These are phyloP conservation scores for Thamnaconus septentrionalis DNA, from an alignment of 2,113 vertebrate genomes.

Conservation along the genomic window DNA sequence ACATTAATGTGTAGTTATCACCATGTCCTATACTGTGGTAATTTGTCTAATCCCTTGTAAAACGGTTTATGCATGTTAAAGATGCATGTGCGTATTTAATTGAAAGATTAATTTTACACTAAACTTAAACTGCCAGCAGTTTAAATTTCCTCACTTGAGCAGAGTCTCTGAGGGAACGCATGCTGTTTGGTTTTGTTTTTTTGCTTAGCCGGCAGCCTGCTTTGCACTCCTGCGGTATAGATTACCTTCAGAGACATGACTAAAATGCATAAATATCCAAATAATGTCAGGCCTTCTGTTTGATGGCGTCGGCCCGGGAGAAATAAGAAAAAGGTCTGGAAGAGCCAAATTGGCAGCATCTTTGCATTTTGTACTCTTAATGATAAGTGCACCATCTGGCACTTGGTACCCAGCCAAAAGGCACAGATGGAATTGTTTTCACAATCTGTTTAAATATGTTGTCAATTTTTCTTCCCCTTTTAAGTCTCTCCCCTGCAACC, in stretches of 20 bases:
- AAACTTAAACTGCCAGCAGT: slow-evolving; percentile 54
- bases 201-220: neutral
- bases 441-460: slow-evolving; percentile 81
- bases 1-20: slow-evolving; percentile 55
- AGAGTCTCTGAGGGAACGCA: slow-evolving; percentile 37
- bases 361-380: slow-evolving; percentile 72
- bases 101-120: slow-evolving; percentile 70
- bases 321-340: slow-evolving; percentile 51
- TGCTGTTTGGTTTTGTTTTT: slow-evolving; percentile 35
- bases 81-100: slow-evolving; percentile 73
- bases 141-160: slow-evolving; percentile 68
- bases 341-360: slow-evolving; percentile 66
- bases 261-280: slow-evolving; percentile 58
- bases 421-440: slow-evolving; percentile 83
- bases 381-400: slow-evolving; percentile 76
- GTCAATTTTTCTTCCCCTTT: slow-evolving; percentile 73
- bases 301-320: slow-evolving; percentile 18
- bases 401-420: slow-evolving; percentile 63
- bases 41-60: slow-evolving; percentile 65
- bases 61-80: slow-evolving; percentile 72
- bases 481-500: slow-evolving; percentile 57
- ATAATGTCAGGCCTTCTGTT: slow-evolving; percentile 64
- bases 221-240: slow-evolving; percentile 35
- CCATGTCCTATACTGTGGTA: slow-evolving; percentile 56
- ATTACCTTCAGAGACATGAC: slow-evolving; percentile 52